These are phyloP conservation scores for Cervus canadensis DNA, from an alignment of 2,113 vertebrate species.

Conservation along the genomic window DNA sequence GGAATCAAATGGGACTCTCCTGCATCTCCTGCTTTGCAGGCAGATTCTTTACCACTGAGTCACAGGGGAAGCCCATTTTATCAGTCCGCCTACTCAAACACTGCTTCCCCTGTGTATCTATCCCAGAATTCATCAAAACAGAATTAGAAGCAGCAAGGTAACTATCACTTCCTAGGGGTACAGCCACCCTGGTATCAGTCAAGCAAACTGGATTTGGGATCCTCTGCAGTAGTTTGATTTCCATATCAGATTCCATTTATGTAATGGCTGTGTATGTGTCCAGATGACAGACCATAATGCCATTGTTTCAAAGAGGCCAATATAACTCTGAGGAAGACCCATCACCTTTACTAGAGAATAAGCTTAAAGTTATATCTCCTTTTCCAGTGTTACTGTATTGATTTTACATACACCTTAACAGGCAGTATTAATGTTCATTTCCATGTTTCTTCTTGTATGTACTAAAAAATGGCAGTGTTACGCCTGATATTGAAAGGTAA, in stretches of 20 bases:
- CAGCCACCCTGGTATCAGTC: background rate
- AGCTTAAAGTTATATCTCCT: background rate
- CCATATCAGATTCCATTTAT: background rate
- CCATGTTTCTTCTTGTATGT: background rate
- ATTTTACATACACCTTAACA: background rate
- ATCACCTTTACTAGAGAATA: background rate
- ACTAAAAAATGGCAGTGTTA: background rate
- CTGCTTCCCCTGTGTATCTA: background rate
- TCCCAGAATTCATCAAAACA: background rate
- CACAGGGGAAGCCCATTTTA: background rate
- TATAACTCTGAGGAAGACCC: background rate
- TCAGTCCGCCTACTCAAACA: background rate
- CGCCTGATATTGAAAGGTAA: background rate
- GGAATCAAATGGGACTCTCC: background rate
- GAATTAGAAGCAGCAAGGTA: background rate
- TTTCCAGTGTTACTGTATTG: background rate
- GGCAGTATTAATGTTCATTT: background rate
- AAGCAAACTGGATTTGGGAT: background rate
- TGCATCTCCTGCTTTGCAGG: background rate
- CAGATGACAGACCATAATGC: background rate
- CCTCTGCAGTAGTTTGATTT: background rate
- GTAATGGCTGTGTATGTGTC: background rate
- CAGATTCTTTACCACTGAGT: background rate
- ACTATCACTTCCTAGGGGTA: background rate
- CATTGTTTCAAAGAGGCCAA: background rate